Base-by-base conservation (phyloP, 2,113 vertebrate species). In the Lophotis ruficrista region DNA sequence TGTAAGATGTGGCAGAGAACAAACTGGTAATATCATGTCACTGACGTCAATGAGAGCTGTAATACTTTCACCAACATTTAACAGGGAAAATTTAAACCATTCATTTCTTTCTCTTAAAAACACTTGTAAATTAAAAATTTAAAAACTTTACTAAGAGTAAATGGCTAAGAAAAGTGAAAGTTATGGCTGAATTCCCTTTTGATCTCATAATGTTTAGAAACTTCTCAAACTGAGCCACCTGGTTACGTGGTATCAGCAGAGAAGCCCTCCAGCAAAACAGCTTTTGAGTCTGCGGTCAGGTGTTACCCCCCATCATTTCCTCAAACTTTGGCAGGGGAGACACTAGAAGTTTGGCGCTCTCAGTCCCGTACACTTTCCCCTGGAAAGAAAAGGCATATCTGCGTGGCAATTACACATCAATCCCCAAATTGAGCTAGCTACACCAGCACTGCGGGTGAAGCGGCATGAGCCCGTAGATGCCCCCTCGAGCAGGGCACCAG, bases 11-110 rank as follows among this genome's bases (percentile, higher is more conserved):
- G 92, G 97, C 97, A 98, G 97, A 98, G 97, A 98, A 97, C 96
- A 98, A 98, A 98, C 97, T 97, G 97, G 98, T 97, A 98, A 98
- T 96, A 96, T 96, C 94, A 97, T 97, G 96, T 98, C 97, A 97
- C 96, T 93, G 97, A 98, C 90, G 97, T 98, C 96, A 97, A 96
- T 97, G 97, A 98, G 96, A 97, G 97, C 95, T 97, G 96, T 84
- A 97, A 97, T 97, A 98, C 97, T 97, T 98, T 97, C 96, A 97
- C 96, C 94, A 97, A 96, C 94, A 96, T 94, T 95, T 91, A 93
- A 93, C 91, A 94, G 97, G 97, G 97, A 95, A 97, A 97, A 97
- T 78, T 96, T 92, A 88, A 97, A 97, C 90, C 91, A 93, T 66
- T 96, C 82, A 62, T 75, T 82, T 92, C 83, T 95, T 66, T 96